These are phyloP conservation scores for Amniataba percoides DNA, from an alignment of 2,797 vertebrate species.

Conservation along the genomic window DNA sequence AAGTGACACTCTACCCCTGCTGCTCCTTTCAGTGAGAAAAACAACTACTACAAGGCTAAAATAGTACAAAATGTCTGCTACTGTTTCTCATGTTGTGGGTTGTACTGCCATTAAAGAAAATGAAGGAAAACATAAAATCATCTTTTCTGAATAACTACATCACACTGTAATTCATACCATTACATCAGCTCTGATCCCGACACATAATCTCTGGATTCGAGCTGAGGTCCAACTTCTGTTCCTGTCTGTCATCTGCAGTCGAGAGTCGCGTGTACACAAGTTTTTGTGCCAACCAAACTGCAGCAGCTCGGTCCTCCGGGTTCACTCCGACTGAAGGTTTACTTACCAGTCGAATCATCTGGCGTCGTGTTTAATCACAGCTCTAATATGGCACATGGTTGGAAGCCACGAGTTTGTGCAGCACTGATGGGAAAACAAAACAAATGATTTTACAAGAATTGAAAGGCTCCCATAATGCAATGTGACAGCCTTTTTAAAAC, in stretches of 20 bases:
- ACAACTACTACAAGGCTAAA: background rate
- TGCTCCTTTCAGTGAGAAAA: slow-evolving; percentile 17
- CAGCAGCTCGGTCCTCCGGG: background rate
- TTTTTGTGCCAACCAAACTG: slow-evolving; percentile 5
- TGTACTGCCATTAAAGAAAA: background rate
- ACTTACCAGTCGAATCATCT: background rate
- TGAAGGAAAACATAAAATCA: background rate
- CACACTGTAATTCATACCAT: slow-evolving; percentile 16
- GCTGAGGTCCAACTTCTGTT: slow-evolving; percentile 16
- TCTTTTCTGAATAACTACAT: background rate
- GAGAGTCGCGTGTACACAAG: background rate
- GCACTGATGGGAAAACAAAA: background rate
- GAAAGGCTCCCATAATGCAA: slow-evolving; percentile 1
- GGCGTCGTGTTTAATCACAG: background rate
- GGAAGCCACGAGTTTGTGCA: background rate
- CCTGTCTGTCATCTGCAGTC: slow-evolving; percentile 12
- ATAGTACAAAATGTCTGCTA: background rate
- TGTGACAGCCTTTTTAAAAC: background rate
- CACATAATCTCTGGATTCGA: slow-evolving; percentile 23
- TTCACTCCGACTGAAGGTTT: background rate
- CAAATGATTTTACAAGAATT: background rate
- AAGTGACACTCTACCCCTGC: background rate
- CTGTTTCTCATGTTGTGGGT: background rate
- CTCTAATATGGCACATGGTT: background rate
- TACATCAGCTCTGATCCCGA: slow-evolving; percentile 29